Conservation (phyloP, 2,797 vertebrate species). For the Petrocephalus sullivani region DNA sequence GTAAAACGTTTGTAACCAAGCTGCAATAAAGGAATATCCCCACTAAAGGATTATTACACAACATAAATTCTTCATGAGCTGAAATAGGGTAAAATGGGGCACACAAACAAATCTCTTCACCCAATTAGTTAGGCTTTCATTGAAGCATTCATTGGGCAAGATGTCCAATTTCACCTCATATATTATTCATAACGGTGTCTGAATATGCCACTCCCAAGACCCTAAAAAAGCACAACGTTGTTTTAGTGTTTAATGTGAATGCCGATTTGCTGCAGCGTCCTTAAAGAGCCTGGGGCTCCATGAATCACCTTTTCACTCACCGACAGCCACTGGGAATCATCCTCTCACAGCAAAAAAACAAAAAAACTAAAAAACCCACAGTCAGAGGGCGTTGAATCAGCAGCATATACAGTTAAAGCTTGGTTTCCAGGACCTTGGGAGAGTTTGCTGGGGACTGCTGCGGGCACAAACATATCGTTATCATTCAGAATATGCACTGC, state of each 20-base stretch:
- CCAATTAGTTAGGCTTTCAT: conserved; percentile 25
- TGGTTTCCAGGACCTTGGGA: not conserved
- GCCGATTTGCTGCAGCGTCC: not conserved
- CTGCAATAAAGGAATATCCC: conserved; percentile 35
- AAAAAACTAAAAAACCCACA: not conserved
- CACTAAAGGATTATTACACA: conserved; percentile 47
- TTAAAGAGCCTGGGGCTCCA: not conserved
- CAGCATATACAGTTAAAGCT: not conserved
- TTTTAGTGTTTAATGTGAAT: not conserved
- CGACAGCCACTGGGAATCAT: conserved; percentile 13
- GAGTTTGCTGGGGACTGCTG: conserved; percentile 2
- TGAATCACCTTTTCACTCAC: not conserved
- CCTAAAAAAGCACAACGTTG: not conserved
- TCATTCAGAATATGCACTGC: not conserved
- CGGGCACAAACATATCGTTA: conserved; percentile 10
- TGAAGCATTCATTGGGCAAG: conserved; percentile 20
- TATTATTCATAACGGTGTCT: conserved; percentile 23
- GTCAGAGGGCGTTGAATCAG: not conserved
- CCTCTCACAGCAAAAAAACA: not conserved
- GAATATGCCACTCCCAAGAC: conserved; percentile 15
- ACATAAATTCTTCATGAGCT: conserved; percentile 50
- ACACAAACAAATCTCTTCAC: conserved; percentile 29
- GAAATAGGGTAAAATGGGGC: conserved; percentile 22
- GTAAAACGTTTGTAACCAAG: conserved; percentile 24
- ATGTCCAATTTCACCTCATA: conserved; percentile 17